Evolutionary conservation across 2,113 vertebrate species (phyloP).

Genomic region (Mus spicilegus): DNA sequence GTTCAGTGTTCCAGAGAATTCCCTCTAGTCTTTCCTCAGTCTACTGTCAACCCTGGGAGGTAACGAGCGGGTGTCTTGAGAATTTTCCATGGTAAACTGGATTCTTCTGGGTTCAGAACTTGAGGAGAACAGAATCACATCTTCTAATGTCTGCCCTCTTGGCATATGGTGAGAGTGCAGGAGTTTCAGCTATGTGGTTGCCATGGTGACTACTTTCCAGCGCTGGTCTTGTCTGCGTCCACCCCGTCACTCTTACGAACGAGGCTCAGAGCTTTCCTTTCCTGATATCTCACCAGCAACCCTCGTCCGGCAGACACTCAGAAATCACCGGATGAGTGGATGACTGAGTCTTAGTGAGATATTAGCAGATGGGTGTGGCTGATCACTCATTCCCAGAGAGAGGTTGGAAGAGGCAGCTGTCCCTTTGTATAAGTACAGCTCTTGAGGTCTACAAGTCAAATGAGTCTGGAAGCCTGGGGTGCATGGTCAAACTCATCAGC

Average conservation of each 20-base stretch:
- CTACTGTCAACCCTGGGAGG: not conserved
- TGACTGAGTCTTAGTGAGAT: not conserved
- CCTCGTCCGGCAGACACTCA: not conserved
- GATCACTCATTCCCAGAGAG: not conserved
- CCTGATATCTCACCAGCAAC: not conserved
- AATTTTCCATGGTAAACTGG: not conserved
- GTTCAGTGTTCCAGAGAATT: not conserved
- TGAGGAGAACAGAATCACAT: not conserved
- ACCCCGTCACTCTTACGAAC: not conserved
- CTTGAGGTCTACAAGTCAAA: no score
- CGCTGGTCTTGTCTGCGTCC: not conserved
- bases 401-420: not conserved
- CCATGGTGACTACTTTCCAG: not conserved
- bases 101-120: not conserved
- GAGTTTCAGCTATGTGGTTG: not conserved
- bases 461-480: not conserved
- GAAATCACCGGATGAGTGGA: not conserved
- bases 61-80: not conserved
- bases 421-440: fast-evolving
- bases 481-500: not conserved
- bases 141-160: not conserved
- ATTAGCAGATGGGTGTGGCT: not conserved
- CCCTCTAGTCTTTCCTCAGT: not conserved
- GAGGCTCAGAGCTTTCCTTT: not conserved
- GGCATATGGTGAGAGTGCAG: not conserved